Percentiles rank a stretch among this genome's conserved stretches.
Evolutionary conservation across 1,140 invertebrate species (phyloP).

Genomic region (Capitella teleta): DNA sequence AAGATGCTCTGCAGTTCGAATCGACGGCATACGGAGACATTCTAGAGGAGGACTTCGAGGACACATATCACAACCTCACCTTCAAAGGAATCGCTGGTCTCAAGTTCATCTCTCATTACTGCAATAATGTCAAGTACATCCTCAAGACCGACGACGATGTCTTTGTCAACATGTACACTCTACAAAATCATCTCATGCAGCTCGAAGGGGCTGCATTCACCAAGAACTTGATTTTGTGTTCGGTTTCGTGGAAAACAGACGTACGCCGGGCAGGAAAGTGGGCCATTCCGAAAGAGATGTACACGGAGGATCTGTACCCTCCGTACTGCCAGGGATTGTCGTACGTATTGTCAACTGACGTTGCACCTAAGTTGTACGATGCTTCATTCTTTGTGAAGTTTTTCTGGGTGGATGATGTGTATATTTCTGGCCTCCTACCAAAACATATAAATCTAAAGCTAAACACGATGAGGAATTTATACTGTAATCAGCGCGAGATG

Average conservation of each 20-base stretch:
- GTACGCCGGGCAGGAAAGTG: slow-evolving; percentile 11
- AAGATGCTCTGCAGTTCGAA: slow-evolving; percentile 50
- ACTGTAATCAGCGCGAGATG: slow-evolving; percentile 6
- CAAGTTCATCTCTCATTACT: slow-evolving; percentile 65
- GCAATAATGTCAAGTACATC: slow-evolving; percentile 45
- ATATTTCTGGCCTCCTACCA: slow-evolving; percentile 14
- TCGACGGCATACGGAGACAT: slow-evolving; percentile 54
- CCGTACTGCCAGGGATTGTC: slow-evolving; percentile 13
- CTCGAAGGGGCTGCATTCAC: not conserved
- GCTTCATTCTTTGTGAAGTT: slow-evolving; percentile 13
- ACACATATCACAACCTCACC: slow-evolving; percentile 72
- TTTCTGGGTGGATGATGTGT: slow-evolving; percentile 20
- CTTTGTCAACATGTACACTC: slow-evolving; percentile 42
- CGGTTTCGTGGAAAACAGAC: slow-evolving; percentile 11
- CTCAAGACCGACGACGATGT: slow-evolving; percentile 49
- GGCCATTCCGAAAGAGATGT: slow-evolving; percentile 9
- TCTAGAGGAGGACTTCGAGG: slow-evolving; percentile 65
- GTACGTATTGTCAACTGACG: slow-evolving; percentile 9
- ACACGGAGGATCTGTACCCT: slow-evolving; percentile 10
- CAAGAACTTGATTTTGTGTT: slow-evolving; percentile 7
- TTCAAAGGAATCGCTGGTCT: slow-evolving; percentile 75
- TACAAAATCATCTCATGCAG: slow-evolving; percentile 13
- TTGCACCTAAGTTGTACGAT: slow-evolving; percentile 6
- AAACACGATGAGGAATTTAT: slow-evolving; percentile 11
- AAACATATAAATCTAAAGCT: slow-evolving; percentile 11